Evolutionary conservation across 1,140 invertebrate genomes (phyloP), one percentile per base, ranked within the genome.

Genomic region (Anastatus disparis): DNA sequence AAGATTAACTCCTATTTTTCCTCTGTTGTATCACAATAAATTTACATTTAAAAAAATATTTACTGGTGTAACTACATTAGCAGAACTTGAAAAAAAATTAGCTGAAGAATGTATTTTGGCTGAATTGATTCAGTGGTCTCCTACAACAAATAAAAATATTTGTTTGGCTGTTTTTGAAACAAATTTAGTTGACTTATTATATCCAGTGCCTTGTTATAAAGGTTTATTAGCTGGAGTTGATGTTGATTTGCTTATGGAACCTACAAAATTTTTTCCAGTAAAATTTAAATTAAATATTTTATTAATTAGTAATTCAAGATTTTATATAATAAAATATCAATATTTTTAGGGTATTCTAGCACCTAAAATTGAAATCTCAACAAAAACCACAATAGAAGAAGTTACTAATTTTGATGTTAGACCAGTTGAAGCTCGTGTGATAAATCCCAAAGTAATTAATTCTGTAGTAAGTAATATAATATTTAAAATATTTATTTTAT

Each of bases 21-120:
- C 91, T 1, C 77, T 92, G 6, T 73, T 87, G 20, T 89, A 89
- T 76, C 86, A 90, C 74, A 89, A 92, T 76, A 87, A 88, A 70
- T 92, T 92, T 77, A 86, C 87, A 38, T 92, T 92, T 77, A 83
- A 87, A 50, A 91, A 92, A 82, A 84, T 87, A 42, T 91, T 89
- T 77, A 79, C 83, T 56, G 84, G 87, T 44, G 83, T 87, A 12
- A 85, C 70, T 78, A 87, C 83, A 76, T 82, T 87, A 73, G 76
- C 78, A 35, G 85, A 87, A 26, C 72, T 88, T 38, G 82, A 84
- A 63, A 76, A 70, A 31, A 77, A 70, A 27, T 77, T 83, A 87
- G 88, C 87, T 77, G 80, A 86, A 61, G 88, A 91, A 81, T 85
- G 81, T 67, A 81, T 92, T 70, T 89, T 88, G 73, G 87, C 87